phyloP scores from a whole-genome alignment of 2,888 invertebrate genomes.

The Meteorus cinctellus region DNA sequence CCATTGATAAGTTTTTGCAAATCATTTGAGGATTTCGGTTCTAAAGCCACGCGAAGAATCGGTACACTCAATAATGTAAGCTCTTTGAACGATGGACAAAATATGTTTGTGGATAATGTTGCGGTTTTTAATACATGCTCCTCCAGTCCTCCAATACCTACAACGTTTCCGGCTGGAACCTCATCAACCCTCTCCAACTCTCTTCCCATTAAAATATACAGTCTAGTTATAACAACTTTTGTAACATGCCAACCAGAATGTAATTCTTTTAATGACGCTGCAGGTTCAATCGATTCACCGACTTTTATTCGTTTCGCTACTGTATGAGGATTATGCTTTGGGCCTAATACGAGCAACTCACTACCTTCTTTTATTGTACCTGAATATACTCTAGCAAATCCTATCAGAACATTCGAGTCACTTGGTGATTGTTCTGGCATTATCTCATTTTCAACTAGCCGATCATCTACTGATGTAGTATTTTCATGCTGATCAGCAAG shows the following conservation, averaged over 20 bases:
- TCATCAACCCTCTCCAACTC: constrained; percentile 87
- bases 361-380: constrained; percentile 86
- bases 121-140: constrained; percentile 91
- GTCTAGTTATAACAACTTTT: constrained; percentile 79
- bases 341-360: constrained; percentile 87
- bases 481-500: not conserved
- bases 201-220: constrained; percentile 95
- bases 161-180: constrained; percentile 92
- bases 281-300: constrained; percentile 73
- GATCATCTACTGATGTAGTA: not conserved
- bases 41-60: constrained; percentile 94
- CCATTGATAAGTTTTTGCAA: constrained; percentile 84
- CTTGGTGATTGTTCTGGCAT: constrained; percentile 42
- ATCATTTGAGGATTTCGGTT: constrained; percentile 87
- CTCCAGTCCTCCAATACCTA: constrained; percentile 91
- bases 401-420: constrained; percentile 82
- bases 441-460: constrained; percentile 30
- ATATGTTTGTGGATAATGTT: constrained; percentile 86
- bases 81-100: constrained; percentile 92
- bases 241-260: constrained; percentile 80
- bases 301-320: constrained; percentile 73
- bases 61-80: constrained; percentile 86
- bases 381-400: constrained; percentile 94
- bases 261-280: constrained; percentile 77
- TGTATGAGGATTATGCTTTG: constrained; percentile 88